These are phyloP conservation scores for Campylorhamphus procurvoides DNA, from an alignment of 2,113 vertebrate species.

Conservation along the genomic window DNA sequence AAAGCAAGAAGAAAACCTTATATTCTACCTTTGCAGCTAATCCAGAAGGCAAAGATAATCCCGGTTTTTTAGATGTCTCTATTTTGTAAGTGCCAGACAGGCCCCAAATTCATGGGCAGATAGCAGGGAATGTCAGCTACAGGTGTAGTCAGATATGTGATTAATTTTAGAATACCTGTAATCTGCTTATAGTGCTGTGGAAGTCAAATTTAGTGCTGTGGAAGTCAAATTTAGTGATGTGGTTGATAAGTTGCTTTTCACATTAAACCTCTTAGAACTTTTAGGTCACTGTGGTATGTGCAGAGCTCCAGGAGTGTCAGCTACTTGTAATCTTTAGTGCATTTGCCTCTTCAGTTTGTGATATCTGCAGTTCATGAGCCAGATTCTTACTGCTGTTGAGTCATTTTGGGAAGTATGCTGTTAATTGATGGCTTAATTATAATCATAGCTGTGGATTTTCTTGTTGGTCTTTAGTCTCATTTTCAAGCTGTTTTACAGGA, in stretches of 20 bases:
- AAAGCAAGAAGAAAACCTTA: background rate
- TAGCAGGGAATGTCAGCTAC: background rate
- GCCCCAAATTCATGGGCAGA: background rate
- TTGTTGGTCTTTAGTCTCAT: background rate
- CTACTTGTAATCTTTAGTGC: background rate
- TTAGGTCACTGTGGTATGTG: background rate
- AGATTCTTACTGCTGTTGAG: slow-evolving; percentile 9
- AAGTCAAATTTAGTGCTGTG: background rate
- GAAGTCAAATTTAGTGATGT: background rate
- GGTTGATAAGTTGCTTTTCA: background rate
- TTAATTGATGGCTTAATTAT: slow-evolving; percentile 1
- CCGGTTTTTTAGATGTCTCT: background rate
- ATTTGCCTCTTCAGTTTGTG: slow-evolving; percentile 1
- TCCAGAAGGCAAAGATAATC: background rate
- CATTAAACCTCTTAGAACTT: background rate
- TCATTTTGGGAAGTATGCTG: slow-evolving; percentile 3
- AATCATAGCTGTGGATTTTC: background rate
- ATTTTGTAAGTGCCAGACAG: background rate
- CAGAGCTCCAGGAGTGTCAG: background rate
- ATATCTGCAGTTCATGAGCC: background rate
- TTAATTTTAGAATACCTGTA: slow-evolving; percentile 22
- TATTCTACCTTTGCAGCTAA: background rate
- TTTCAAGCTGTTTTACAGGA: background rate
- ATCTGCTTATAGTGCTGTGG: background rate
- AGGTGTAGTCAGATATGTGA: background rate